Evolutionary conservation across 2,797 vertebrate species (phyloP), one percentile per base, ranked within the genome.

Genomic region (Chanos chanos): DNA sequence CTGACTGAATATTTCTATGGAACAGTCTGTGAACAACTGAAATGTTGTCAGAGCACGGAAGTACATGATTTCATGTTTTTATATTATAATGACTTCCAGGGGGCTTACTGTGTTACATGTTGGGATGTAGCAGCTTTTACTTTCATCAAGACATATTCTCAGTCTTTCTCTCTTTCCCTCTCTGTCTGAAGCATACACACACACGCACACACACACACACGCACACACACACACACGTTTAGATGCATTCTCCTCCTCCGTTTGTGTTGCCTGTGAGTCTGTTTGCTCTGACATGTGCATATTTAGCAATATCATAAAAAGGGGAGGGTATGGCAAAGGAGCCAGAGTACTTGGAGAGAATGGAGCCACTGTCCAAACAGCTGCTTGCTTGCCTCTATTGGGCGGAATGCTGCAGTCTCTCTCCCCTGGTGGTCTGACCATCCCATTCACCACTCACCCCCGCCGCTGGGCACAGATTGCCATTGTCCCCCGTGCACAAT

Each of bases 131-230:
- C n/a, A n/a, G n/a, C n/a, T n/a, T n/a, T n/a, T n/a, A n/a, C n/a
- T n/a, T n/a, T n/a, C n/a, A n/a, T n/a, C n/a, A n/a, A n/a, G 65
- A 53, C 61, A 54, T 77, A 59, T 77, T 77, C 62, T 60, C 39
- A 66, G 73, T 9, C 0, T 55, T 66, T 64, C 56, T 57, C 43
- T 68, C 64, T 68, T 67, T 59, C 41, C 52, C 22, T 56, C 68
- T 41, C 45, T 56, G 24, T 70, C 67, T 40, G 57, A 48, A 64
- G 49, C 45, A 52, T 64, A 37, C 45, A 48, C 31, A 62, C 19
- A 37, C 30, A 51, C 36, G 54, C 44, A 49, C 30, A 49, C 50
- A 33, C 56, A 63, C 54, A 48, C 33, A 66, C 57, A 61, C 39
- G 59, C n/a, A 31, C 30, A 58, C 41, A 66, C 27, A 54, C n/a